Base-by-base conservation (phyloP, 1,140 invertebrate species). In the Thaumatotibia leucotreta region DNA sequence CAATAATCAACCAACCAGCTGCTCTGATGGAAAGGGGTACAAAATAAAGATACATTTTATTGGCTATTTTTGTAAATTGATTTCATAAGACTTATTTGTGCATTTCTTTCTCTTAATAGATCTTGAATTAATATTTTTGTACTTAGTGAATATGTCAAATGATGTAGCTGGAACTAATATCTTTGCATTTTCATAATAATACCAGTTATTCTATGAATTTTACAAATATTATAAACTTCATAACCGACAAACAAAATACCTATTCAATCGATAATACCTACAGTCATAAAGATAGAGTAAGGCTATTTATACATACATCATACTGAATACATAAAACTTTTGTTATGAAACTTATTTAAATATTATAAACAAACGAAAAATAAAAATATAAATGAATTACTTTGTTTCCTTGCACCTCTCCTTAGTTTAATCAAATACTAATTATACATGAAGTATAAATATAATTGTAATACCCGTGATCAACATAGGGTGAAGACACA, bases 331-430 rank as follows among this genome's bases (percentile, higher is more conserved):
- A 83, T 81, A 83, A 75, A 88, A 83, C 75, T 88, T 89, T 90
- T 90, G 86, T 89, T 90, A 89, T 88, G 76, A 75, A 88, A 88
- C 84, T 86, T 88, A 90, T 88, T 88, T 86, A 88, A 88, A 87
- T 85, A 88, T 87, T 90, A 87, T 82, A 86, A 88, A 88, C 82
- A 88, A 90, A 88, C 75, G 81, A 90, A 80, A 88, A 90, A 86
- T 90, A 90, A 88, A 90, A 77, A 79, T 83, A 75, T 79, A 75
- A 83, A 83, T 84, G 81, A 71, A 73, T 68, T 73, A 52, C 10
- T 33, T 22, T 22, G 14, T 62, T 33, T 62, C n/a, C 11, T 31
- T 62, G 6, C n/a, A n/a, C 32, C 17, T 9, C 3, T 52, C 22
- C 22, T 62, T 62, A 5, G 14, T 17, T n/a, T 20, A 17, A 17